Evolutionary conservation across 2,888 invertebrate genomes (phyloP).

Genomic region (Heliconius erato): DNA sequence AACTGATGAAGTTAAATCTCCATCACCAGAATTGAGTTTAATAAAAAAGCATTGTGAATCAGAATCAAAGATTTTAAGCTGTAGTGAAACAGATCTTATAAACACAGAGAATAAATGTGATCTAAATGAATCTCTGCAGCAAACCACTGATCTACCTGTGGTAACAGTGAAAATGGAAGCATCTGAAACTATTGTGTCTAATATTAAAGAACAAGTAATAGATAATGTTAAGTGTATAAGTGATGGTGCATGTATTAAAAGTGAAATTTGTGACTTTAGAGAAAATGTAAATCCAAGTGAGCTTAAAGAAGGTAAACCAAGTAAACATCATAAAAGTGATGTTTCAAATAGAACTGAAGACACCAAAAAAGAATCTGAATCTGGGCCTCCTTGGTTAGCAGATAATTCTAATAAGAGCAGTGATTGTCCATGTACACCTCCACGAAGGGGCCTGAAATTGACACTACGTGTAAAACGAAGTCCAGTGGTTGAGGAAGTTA

Average conservation of each 20-base stretch:
- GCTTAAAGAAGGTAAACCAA: conserved; percentile 74
- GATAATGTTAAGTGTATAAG: conserved; percentile 68
- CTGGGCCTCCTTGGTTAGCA: conserved; percentile 76
- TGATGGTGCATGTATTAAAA: conserved; percentile 75
- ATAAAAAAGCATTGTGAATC: conserved; percentile 58
- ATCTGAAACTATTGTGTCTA: conserved; percentile 59
- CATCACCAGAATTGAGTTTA: conserved; percentile 54
- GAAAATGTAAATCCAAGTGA: conserved; percentile 84
- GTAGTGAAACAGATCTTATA: conserved; percentile 61
- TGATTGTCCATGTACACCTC: conserved; percentile 86
- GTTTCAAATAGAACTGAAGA: conserved; percentile 71
- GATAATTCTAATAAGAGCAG: conserved; percentile 80
- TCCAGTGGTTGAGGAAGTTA: conserved; percentile 93
- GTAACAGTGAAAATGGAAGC: conserved; percentile 60
- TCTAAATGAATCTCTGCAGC: conserved; percentile 76
- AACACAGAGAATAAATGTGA: conserved; percentile 66
- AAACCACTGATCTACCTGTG: conserved; percentile 59
- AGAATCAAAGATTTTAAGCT: conserved; percentile 59
- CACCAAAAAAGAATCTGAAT: conserved; percentile 74
- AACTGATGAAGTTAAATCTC: conserved; percentile 59
- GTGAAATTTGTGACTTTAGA: conserved; percentile 82
- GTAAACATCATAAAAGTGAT: conserved; percentile 74
- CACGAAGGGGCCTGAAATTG: conserved; percentile 89
- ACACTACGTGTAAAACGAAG: conserved; percentile 95
- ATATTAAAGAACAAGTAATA: conserved; percentile 65